These are phyloP conservation scores for Gephyroberyx darwinii DNA, from an alignment of 2,797 vertebrate species.

Conservation along the genomic window DNA sequence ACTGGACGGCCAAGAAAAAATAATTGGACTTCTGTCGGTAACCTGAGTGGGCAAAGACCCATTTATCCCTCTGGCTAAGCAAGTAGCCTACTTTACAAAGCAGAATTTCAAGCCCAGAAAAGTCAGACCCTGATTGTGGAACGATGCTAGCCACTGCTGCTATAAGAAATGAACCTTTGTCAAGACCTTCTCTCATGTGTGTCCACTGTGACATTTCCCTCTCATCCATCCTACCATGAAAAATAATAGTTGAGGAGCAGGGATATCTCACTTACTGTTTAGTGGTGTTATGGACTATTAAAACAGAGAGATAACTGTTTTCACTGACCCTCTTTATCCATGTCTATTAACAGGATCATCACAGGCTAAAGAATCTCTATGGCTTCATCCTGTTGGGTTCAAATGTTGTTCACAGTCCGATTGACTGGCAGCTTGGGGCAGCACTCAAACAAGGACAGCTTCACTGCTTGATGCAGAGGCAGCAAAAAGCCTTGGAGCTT, in stretches of 20 bases:
- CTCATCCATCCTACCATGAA: neutral
- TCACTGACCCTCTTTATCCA: neutral
- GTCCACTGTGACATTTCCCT: conserved; percentile 3
- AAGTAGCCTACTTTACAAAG: conserved; percentile 7
- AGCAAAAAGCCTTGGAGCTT: conserved; percentile 42
- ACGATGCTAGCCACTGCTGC: conserved; percentile 39
- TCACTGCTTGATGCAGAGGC: conserved; percentile 12
- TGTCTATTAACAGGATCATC: conserved; percentile 2
- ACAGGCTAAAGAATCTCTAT: neutral
- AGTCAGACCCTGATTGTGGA: conserved; percentile 45
- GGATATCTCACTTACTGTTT: neutral
- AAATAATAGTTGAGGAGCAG: neutral
- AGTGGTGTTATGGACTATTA: neutral
- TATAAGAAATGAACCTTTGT: conserved; percentile 23
- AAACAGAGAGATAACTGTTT: neutral
- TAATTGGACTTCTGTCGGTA: conserved; percentile 65
- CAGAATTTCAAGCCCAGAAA: conserved; percentile 44
- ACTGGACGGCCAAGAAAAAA: conserved; percentile 50
- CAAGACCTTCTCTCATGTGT: conserved; percentile 10
- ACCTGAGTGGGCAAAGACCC: conserved; percentile 56
- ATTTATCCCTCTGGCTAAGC: conserved; percentile 67
- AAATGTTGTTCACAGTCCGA: conserved; percentile 10
- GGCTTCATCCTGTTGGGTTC: conserved; percentile 20
- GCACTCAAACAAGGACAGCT: conserved; percentile 18
- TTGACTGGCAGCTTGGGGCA: conserved; percentile 17